A percentile compares a stretch with the other conserved stretches of the same genome.
phyloP scores from a whole-genome alignment of 2,797 vertebrate species.

The Acipenser transmontanus region DNA sequence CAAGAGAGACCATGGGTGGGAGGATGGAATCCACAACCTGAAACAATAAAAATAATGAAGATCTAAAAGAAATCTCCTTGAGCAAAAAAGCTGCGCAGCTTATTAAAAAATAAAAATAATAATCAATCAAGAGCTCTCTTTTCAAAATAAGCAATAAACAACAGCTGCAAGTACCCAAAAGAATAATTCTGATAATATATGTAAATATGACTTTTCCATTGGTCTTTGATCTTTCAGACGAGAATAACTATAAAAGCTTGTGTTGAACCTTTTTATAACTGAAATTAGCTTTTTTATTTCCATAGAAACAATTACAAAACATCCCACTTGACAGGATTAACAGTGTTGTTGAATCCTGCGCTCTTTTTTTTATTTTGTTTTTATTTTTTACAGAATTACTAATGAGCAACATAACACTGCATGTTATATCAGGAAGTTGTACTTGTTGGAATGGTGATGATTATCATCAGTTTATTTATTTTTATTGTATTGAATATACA shows the following conservation, averaged over 20 bases:
- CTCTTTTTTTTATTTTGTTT: too few species aligned
- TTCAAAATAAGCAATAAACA: constrained; percentile 20
- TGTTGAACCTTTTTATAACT: constrained; percentile 45
- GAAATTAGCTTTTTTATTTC: constrained; percentile 52
- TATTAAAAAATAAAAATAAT: neutral
- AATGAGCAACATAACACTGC: too few species aligned
- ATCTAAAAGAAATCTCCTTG: neutral
- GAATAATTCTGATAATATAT: constrained; percentile 44
- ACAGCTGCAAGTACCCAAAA: constrained; percentile 30
- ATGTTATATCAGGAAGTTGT: too few species aligned
- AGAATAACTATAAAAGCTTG: constrained; percentile 49
- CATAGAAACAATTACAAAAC: constrained; percentile 51
- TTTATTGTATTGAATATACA: too few species aligned
- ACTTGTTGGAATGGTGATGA: too few species aligned
- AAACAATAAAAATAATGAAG: constrained; percentile 20
- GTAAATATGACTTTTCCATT: constrained; percentile 56
- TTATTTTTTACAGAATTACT: too few species aligned
- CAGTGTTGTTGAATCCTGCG: too few species aligned
- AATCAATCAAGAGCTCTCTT: neutral
- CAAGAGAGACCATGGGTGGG: constrained; percentile 72
- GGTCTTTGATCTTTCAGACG: constrained; percentile 52
- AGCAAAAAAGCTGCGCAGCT: neutral
- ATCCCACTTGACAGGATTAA: too few species aligned
- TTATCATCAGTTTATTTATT: too few species aligned
- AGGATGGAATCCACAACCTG: constrained; percentile 77